Base-by-base conservation (phyloP, 2,113 vertebrate species). In the Pavo muticus region DNA sequence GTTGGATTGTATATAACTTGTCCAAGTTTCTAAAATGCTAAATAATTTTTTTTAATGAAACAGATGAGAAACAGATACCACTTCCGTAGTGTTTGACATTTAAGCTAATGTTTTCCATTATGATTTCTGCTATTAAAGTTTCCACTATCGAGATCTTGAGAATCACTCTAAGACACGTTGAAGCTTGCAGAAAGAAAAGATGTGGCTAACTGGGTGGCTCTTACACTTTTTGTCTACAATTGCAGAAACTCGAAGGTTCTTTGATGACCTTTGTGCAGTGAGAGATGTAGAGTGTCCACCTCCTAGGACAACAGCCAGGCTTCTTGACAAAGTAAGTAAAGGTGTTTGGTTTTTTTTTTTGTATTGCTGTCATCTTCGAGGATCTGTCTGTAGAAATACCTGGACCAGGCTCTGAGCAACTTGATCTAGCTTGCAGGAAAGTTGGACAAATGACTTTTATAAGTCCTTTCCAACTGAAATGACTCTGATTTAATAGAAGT, bases 301-400 rank as follows among this genome's bases (percentile, higher is more conserved):
- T 63, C 99, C 99, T 39, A 98, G 99, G 76, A 99, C 99, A 79
- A 99, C 99, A 10, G 99, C 99, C 72, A 98, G 99, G 59, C 99
- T 99, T 56, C 98, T 99, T 35, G 99, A 99, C 96, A 99, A 99
- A 98, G 99, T 99, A 84, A 95, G 96, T 82, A 39, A 74, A 89
- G 32, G 1, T 35, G 47, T 4, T 15, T 77, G 82, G 54, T 39
- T 48, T 47, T 18, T 40, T 45, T 76, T 84, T 59, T 40, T 54
- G 17, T 32, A 8, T 85, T 47, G 23, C 23, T 65, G 6, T 29
- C 40, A 19, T 78, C 27, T 90, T 40, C 70, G 60, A 59, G 25
- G 42, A 35, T 82, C 24, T 75, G 9, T 8, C 24, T 57, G 21
- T 87, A 40, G 73, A 17, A 47, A 32, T 4, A 30, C 27, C 24